Evolutionary conservation across 2,113 vertebrate species (phyloP), one percentile per base, ranked within the genome.

Genomic region (Ardeotis arabs): DNA sequence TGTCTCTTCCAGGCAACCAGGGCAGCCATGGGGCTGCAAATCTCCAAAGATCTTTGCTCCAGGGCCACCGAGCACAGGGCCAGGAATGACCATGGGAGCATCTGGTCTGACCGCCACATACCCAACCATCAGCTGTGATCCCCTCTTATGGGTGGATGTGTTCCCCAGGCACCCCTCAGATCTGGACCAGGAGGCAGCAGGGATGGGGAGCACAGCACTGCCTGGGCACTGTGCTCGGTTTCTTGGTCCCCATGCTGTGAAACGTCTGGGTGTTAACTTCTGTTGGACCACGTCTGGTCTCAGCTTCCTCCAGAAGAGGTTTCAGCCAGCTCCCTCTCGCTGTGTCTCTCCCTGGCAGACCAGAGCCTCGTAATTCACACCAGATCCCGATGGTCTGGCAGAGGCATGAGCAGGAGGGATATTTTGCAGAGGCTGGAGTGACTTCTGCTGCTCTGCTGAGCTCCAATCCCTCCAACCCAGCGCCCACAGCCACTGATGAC

Each of bases 321-420:
- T 84, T 60, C 56, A 86, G 25, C 44, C 33, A 25, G 22, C 59
- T 77, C 45, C 7, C 1, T 17, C 49, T 59, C 23, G 0, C 25
- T 31, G 29, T 44, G 53, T 41, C 22, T 68, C 39, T 44, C 58
- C 10, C 24, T 27, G 35, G 27, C 35, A 58, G 33, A 33, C 15
- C 78, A 84, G 56, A n/a, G 6, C 47, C 18, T 7, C 8, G 2
- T 14, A 33, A 19, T 21, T 62, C 70, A 37, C 53, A 31, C 58
- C 79, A 80, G 20, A 63, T 37, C 52, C n/a, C 1, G 0, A 1
- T 0, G 3, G 5, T 21, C 70, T 1, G 1, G 19, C 58, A 49
- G 66, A 62, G 35, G 7, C 56, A 50, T 0, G 7, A 92, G 49
- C 75, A 72, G 58, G 37, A 59, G 41, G 17, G 12, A 52, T 7